phyloP scores from a whole-genome alignment of 2,888 invertebrate species.

The Pyrochroa serraticornis region DNA sequence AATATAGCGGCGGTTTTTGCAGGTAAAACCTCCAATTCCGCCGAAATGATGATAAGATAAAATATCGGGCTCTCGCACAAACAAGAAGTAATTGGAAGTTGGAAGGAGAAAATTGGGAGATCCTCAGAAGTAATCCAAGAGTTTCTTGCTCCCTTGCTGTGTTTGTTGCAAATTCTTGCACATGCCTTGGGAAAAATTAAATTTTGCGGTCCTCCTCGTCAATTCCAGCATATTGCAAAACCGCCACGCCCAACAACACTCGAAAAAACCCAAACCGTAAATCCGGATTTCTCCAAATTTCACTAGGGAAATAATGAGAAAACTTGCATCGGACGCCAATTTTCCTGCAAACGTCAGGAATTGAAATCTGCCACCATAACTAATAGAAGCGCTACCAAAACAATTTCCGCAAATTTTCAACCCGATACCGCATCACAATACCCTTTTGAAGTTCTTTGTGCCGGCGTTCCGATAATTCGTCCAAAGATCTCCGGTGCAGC shows the following conservation, averaged over 20 bases:
- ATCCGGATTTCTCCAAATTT: not conserved
- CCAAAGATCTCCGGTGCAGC: too few species aligned
- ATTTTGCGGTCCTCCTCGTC: not conserved
- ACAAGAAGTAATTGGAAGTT: slow-evolving; percentile 3
- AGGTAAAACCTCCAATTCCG: too few species aligned
- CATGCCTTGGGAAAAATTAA: slow-evolving; percentile 6
- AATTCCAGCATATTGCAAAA: too few species aligned
- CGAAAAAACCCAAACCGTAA: not conserved
- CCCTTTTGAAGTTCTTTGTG: not conserved
- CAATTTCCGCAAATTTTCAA: too few species aligned
- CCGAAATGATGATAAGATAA: too few species aligned
- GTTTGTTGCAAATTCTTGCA: not conserved
- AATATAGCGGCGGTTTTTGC: too few species aligned
- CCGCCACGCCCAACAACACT: too few species aligned
- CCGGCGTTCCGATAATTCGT: too few species aligned
- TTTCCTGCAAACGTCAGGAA: not conserved
- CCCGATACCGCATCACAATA: not conserved
- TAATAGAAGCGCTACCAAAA: too few species aligned
- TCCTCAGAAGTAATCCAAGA: slow-evolving; percentile 2
- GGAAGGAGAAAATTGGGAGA: slow-evolving; percentile 5
- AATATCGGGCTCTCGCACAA: too few species aligned
- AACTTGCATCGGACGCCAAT: slow-evolving; percentile 1
- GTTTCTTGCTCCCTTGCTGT: not conserved
- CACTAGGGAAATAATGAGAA: slow-evolving; percentile 1
- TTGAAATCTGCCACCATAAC: too few species aligned